Conservation (phyloP, 2,797 vertebrate genomes). For the Channallabes apus region DNA sequence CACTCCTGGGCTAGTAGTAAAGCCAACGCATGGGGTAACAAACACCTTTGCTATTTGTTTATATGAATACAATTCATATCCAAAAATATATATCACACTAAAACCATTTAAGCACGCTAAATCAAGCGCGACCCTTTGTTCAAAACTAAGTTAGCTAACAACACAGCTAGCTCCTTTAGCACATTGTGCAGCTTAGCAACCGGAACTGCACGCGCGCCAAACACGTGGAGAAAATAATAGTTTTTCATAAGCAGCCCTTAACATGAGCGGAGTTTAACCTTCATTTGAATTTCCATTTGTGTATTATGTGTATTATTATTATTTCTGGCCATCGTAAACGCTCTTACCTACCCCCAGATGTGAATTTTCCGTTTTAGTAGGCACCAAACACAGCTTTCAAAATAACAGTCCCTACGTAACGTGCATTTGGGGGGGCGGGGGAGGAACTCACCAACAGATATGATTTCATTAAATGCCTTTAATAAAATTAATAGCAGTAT, state of each 20-base stretch:
- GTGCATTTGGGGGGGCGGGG: no score
- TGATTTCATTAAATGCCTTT: neutral
- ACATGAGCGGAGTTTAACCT: slow-evolving; percentile 11
- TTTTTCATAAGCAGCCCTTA: slow-evolving; percentile 27
- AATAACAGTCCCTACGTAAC: slow-evolving; percentile 36
- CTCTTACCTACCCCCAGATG: neutral
- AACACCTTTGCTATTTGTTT: neutral
- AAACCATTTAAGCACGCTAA: neutral
- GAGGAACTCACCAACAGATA: neutral
- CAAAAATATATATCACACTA: neutral
- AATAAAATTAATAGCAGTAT: slow-evolving; percentile 1
- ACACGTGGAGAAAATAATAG: neutral
- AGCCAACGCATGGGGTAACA: neutral
- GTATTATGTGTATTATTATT: no score
- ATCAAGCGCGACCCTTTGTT: neutral
- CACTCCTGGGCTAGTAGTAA: neutral
- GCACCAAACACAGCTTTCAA: slow-evolving; percentile 18
- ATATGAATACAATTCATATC: neutral
- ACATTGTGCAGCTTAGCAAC: neutral
- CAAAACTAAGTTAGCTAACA: neutral
- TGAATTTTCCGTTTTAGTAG: slow-evolving; percentile 36
- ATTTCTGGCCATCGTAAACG: neutral
- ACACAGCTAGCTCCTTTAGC: neutral
- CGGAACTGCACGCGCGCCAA: neutral
- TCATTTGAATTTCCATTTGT: slow-evolving; percentile 20